Conservation (phyloP, 1,140 invertebrate genomes). For the Heliothis subflexa region DNA sequence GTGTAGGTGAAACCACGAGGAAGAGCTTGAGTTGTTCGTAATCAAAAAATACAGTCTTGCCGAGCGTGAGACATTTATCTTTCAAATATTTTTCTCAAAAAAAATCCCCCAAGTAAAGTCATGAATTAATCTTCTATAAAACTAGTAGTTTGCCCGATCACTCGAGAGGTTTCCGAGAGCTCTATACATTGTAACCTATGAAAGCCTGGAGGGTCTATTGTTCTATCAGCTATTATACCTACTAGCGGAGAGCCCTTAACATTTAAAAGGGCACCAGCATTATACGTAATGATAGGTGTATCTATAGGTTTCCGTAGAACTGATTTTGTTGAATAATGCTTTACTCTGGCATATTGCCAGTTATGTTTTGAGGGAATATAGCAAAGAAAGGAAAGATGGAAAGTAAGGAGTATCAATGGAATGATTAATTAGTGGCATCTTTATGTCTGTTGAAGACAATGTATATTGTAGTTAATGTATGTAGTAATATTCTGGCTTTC, state of each 20-base stretch:
- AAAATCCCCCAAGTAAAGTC: not conserved
- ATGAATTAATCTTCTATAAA: conserved; percentile 38
- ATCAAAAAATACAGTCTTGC: too few relatives aligned
- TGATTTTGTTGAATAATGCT: too few relatives aligned
- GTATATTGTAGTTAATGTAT: not conserved
- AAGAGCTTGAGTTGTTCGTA: too few relatives aligned
- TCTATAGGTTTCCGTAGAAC: not conserved
- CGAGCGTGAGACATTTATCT: too few relatives aligned
- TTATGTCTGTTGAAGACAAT: not conserved
- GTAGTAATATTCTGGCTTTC: too few relatives aligned
- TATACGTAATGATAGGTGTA: conserved; percentile 23
- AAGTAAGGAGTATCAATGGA: too few relatives aligned
- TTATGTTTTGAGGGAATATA: not conserved
- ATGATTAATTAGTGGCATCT: too few relatives aligned
- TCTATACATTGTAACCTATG: conserved; percentile 40
- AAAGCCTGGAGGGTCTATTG: conserved; percentile 27
- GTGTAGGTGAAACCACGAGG: too few relatives aligned
- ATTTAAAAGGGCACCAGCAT: conserved; percentile 35
- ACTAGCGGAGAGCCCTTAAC: conserved; percentile 35
- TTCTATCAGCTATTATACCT: conserved; percentile 41
- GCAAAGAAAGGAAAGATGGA: not conserved
- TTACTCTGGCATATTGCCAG: not conserved
- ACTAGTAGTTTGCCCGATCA: conserved; percentile 20
- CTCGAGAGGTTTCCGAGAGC: conserved; percentile 28
- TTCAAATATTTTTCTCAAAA: too few relatives aligned